Evolutionary conservation across 1,140 invertebrate genomes (phyloP), one percentile per base, ranked within the genome.

Genomic region (Drosophila parvula): DNA sequence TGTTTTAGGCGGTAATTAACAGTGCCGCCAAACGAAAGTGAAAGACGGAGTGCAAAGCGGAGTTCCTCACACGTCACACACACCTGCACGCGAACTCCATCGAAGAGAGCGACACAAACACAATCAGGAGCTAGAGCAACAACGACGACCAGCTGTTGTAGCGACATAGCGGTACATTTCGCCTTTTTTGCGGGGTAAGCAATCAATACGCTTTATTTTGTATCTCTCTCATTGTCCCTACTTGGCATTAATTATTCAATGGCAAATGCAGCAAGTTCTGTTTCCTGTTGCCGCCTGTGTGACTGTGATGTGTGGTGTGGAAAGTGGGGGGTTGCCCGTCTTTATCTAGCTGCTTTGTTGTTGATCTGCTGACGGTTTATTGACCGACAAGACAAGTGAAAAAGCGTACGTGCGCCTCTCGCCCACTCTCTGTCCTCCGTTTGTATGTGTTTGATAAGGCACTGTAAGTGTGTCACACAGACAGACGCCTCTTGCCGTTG

Each of bases 361-460:
- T 36, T 48, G 62, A 56, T 73, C 73, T 60, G 44, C 41, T 57
- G 43, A 58, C 43, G 50, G 62, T 79, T 77, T 83, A 77, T 79
- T 84, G 71, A 74, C 73, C 81, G 62, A 71, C 65, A 71, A 71
- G 48, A 41, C 41, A 53, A 71, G 53, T 64, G 36, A 61, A 79
- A 75, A 60, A 75, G 36, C 63, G 16, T 69, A 57, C 68, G 50
- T 56, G 61, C 30, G 51, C 22, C 47, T 18, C 38, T 67, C 61
- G 67, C 38, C n/a, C 45, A 28, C 34, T 32, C 32, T 28, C 32
- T 32, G 11, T 32, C 30, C 7, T 34, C 18, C 3, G 5, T 44
- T 22, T 36, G 12, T 58, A 16, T 63, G 28, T 70, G 30, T 44
- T 36, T 45, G 40, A 41, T 65, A 59, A 74, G 41, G 51, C 70